phyloP scores from a whole-genome alignment of 1,140 invertebrate genomes.

The Aleiodes sp. region DNA sequence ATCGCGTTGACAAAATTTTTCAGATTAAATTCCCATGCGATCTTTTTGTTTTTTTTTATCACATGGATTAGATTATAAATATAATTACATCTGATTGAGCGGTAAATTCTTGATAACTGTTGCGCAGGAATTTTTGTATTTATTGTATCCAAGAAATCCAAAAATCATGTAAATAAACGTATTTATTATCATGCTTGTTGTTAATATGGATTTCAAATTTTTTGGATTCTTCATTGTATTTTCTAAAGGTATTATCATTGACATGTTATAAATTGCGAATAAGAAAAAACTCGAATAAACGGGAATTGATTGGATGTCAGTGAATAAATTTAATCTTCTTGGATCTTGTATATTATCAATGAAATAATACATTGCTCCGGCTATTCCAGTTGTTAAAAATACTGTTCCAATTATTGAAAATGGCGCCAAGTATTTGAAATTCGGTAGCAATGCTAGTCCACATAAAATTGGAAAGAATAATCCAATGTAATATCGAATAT shows the following conservation, averaged over 20 bases:
- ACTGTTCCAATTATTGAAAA: slow-evolving; percentile 70
- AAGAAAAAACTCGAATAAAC: slow-evolving; percentile 68
- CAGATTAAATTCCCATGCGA: too few relatives aligned
- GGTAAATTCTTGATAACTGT: slow-evolving; percentile 66
- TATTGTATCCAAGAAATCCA: slow-evolving; percentile 70
- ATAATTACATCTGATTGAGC: slow-evolving; percentile 49
- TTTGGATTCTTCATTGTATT: slow-evolving; percentile 67
- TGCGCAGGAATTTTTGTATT: slow-evolving; percentile 62
- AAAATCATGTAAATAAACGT: slow-evolving; percentile 61
- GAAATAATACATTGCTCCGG: slow-evolving; percentile 63
- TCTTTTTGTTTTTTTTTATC: too few relatives aligned
- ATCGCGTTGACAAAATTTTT: too few relatives aligned
- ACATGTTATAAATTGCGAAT: slow-evolving; percentile 70
- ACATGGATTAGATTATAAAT: background rate
- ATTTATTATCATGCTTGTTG: slow-evolving; percentile 64
- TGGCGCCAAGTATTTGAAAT: slow-evolving; percentile 70
- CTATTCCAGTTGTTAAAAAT: slow-evolving; percentile 55
- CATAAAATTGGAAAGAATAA: slow-evolving; percentile 60
- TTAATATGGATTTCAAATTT: slow-evolving; percentile 63
- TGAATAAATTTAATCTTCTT: slow-evolving; percentile 35
- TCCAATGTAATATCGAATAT: slow-evolving; percentile 45
- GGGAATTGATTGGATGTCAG: slow-evolving; percentile 31
- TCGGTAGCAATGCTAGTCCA: slow-evolving; percentile 60
- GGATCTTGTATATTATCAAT: slow-evolving; percentile 52
- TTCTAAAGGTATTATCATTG: slow-evolving; percentile 67